Evolutionary conservation across 2,888 invertebrate species (phyloP), one percentile per base, ranked within the genome.

Genomic region (Galerucella nymphaeae): DNA sequence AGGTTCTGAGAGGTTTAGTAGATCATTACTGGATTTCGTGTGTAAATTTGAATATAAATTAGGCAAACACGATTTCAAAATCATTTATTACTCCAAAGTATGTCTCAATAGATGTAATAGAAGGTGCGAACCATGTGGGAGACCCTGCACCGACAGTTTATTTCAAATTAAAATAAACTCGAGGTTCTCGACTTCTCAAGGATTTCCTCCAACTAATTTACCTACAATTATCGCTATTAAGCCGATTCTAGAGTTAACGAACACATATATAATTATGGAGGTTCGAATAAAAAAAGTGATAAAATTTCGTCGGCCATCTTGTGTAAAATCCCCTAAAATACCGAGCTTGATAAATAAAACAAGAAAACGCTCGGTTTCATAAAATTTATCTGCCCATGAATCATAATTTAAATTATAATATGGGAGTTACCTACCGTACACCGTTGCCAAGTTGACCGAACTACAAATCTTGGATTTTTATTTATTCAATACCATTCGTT

Each of bases 341-440:
- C 69, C 71, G 66, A 61, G 66, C 59, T 66, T 74, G 63, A 69
- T 76, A 69, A 69, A 73, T 74, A 72, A 76, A 72, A 74, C 73
- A 76, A 73, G 74, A 76, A 75, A 74, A 63, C 68, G 72, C 65
- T 73, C 64, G 67, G 74, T 73, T 73, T 75, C 74, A 71, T 71
- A 75, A 72, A 71, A 76, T 74, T 74, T 74, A 76, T 76, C 68
- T 68, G 72, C 41, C 67, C 72, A 76, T 76, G 72, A 76, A 76
- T 76, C 76, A 76, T 75, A 72, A 74, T 74, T 71, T 74, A 65
- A 68, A 71, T 72, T 69, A 69, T 69, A 69, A 68, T 68, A 69
- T 58, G 65, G 65, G 69, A 66, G 66, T 66, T 73, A 67, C 70
- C 70, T 70, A 66, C 68, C 30, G 53, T 11, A 41, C 66, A 38